A percentile compares a stretch with the other conserved stretches of the same genome.
Evolutionary conservation across 92 coral and sea anemone species (phyloP).

Genomic region (Scolanthus callimorphus): DNA sequence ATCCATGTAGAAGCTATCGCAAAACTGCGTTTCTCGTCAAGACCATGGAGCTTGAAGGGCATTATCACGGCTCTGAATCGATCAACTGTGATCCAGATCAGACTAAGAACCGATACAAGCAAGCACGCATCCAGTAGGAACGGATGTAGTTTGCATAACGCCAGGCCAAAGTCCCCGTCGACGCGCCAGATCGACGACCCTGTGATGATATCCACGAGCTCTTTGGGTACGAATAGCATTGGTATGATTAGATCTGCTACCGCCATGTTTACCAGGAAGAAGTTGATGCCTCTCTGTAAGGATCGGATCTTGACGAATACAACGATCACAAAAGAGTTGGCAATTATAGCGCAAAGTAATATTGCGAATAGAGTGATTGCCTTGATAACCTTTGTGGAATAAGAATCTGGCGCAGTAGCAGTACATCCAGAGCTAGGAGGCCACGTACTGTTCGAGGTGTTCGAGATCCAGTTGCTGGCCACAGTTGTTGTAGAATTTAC

Average conservation of each 20-base stretch:
- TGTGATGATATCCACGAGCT: conserved; percentile 5
- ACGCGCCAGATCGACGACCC: conserved; percentile 12
- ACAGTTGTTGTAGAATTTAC: too few species aligned
- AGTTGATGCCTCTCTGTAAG: conserved; percentile 22
- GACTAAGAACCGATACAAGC: conserved; percentile 20
- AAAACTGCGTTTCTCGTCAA: conserved; percentile 12
- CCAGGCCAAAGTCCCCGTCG: conserved; percentile 9
- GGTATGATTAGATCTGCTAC: conserved; percentile 21
- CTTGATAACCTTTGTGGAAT: too few species aligned
- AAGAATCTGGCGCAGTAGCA: too few species aligned
- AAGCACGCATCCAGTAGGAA: conserved; percentile 13
- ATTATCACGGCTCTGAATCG: conserved; percentile 30
- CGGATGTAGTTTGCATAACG: conserved; percentile 24
- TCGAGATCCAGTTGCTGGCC: too few species aligned
- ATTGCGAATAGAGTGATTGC: too few species aligned
- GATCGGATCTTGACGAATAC: conserved; percentile 22
- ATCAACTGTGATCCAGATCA: conserved; percentile 24
- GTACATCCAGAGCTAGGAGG: too few species aligned
- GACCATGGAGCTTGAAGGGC: conserved; percentile 9
- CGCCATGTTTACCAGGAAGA: conserved; percentile 37
- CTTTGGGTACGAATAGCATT: conserved; percentile 9
- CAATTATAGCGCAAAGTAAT: conserved; percentile 9
- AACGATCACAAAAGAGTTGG: conserved; percentile 20
- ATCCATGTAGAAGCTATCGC: conserved; percentile 21
- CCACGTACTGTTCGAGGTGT: too few species aligned